Evolutionary conservation across 2,888 invertebrate genomes (phyloP), one percentile per base, ranked within the genome.

Genomic region (Trichogramma evanescens): DNA sequence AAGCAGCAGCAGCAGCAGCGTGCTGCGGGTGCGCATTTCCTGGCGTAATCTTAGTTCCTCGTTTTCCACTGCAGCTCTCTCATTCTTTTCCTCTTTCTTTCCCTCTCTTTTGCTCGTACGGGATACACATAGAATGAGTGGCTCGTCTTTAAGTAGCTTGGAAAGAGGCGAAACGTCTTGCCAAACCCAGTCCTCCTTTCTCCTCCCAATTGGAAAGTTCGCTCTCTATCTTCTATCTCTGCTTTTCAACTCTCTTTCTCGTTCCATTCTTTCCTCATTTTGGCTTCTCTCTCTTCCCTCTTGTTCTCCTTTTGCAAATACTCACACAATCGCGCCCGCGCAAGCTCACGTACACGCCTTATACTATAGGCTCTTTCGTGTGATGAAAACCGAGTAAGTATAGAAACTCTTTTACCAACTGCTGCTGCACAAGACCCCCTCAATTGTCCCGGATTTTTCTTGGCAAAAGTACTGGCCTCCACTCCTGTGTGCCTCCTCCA

Each of bases 391-490:
- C 44, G 44, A 50, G 41, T 40, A 50, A 54, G 51, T 55, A 54
- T 54, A 50, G 50, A 51, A 26, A 26, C 26, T 26, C 26, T 26
- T 26, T 26, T 26, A 26, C 26, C 26, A 26, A 26, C 26, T 53
- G 61, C 57, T 38, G 46, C 50, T 51, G 49, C 46, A 40, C 57
- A 46, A 26, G 26, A 26, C 44, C n/a, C 46, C 42, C 41, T 51
- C 61, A 41, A 58, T 55, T 56, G 62, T 62, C 46, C 54, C 56
- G 59, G 56, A 62, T 62, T 62, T 62, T 59, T 62, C 62, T 62
- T 62, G 62, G 54, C 56, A 58, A 42, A 55, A 62, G 50, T 6
- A n/a, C 26, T 26, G 26, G 26, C 26, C 26, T 26, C 26, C 26
- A 26, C 26, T 26, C 26, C 26, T 26, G 26, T 26, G 26, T 26